Evolutionary conservation across 1,140 invertebrate genomes (phyloP), one percentile per base, ranked within the genome.

Genomic region (Epicauta chinensis): DNA sequence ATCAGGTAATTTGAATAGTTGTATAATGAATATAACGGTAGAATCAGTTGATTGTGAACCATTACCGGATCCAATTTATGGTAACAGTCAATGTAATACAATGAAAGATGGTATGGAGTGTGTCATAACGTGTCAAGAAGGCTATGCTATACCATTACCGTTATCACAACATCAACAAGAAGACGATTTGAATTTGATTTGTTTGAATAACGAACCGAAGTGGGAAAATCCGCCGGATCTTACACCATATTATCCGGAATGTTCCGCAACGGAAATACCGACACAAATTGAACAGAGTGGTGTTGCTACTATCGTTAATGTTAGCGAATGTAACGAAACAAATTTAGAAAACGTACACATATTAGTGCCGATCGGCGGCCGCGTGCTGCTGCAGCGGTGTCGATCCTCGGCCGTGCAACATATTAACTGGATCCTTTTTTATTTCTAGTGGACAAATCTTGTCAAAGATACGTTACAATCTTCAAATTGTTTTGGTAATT

Each of bases 21-120:
- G 84, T 59, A 61, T 71, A 6, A 64, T 86, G 10, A 78, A 78
- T 48, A 76, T 86, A 14, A 79, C 75, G 10, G 73, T 87, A n/a
- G 72, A 82, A 73, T 78, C 76, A 47, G 77, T 82, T 55, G 65
- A 72, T 2, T 85, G 83, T 59, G 65, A 76, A 46, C 65, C 75
- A 17, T 69, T 81, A 2, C 63, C 72, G n/a, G 67, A 73, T 42
- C 77, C 81, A 1, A 57, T 71, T 2, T 75, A 84, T 64, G 82
- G 82, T 2, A 63, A 74, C 16, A 61, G 72, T 1, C 73, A 81
- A 29, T 86, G 83, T 68, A 6, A 71, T 66, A 51, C 67, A 53
- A 39, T 56, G 3, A 65, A 64, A 10, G 66, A 73, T 31, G 73
- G 71, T 5, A 70, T 79, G 0, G 71, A 73, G 29, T 86, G 84